A percentile compares a stretch with the other conserved stretches of the same genome.
Evolutionary conservation across 37 sponge, comb jelly and placozoan genomes (phyloP).

Genomic region (Ephydatia muelleri): DNA sequence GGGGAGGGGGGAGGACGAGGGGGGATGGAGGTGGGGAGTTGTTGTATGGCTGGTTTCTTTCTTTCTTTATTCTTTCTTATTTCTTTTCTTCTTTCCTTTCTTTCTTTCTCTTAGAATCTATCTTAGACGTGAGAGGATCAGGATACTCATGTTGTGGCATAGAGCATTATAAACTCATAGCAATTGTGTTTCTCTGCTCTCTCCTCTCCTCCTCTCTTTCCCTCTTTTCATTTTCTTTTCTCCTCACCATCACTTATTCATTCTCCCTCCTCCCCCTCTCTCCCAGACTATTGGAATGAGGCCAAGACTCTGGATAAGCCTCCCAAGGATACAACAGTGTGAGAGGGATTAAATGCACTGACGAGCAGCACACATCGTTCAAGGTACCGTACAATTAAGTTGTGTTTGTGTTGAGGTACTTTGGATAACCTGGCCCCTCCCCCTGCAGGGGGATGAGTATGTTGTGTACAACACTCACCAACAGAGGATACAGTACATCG

Average conservation of each 20-base stretch:
- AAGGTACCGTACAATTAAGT: slow-evolving; percentile 36
- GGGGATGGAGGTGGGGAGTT: too few species aligned
- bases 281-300: slow-evolving; percentile 42
- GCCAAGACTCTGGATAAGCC: slow-evolving; percentile 58
- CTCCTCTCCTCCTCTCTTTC: background rate
- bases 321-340: slow-evolving; percentile 89
- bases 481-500: slow-evolving; percentile 83
- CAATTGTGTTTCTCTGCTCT: background rate
- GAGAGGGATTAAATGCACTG: slow-evolving; percentile 67
- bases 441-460: slow-evolving; percentile 77
- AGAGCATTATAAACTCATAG: too few species aligned
- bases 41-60: too few species aligned
- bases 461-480: slow-evolving; percentile 78
- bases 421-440: background rate
- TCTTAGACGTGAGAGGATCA: too few species aligned
- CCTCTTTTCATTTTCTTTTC: too few species aligned
- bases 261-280: background rate
- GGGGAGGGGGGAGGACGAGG: too few species aligned
- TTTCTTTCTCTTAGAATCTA: too few species aligned
- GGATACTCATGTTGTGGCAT: too few species aligned
- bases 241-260: too few species aligned
- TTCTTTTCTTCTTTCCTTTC: too few species aligned
- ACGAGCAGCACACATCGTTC: slow-evolving; percentile 68
- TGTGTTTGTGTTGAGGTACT: slow-evolving; percentile 21
- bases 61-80: too few species aligned